These are phyloP conservation scores for Diplazon laetatorius DNA, from an alignment of 2,888 invertebrate genomes.

Conservation along the genomic window DNA sequence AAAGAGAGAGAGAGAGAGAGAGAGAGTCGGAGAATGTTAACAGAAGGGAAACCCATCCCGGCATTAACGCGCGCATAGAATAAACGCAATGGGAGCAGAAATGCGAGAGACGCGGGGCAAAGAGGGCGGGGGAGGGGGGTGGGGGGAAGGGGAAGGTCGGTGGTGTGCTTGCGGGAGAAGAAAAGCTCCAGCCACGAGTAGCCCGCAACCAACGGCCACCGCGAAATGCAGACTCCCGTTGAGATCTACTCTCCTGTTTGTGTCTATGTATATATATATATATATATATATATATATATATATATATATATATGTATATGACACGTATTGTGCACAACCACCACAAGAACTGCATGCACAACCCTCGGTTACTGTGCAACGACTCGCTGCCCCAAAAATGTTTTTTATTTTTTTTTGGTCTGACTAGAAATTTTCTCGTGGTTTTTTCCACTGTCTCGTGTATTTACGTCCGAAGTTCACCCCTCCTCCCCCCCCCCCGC, in stretches of 20 bases:
- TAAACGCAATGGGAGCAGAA: slow-evolving; percentile 33
- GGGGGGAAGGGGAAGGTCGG: no score
- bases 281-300: no score
- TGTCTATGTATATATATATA: no score
- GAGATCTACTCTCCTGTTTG: slow-evolving; percentile 55
- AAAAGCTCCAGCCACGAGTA: slow-evolving; percentile 44
- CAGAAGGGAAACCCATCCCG: slow-evolving; percentile 24
- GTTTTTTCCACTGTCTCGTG: no score
- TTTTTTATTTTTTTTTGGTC: no score
- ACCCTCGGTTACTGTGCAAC: no score
- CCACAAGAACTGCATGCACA: slow-evolving; percentile 5
- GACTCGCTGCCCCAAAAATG: no score
- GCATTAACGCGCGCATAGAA: slow-evolving; percentile 53
- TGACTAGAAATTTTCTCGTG: no score
- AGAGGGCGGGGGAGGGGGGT: no score
- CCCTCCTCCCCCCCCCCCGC: neutral
- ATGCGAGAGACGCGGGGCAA: slow-evolving; percentile 7
- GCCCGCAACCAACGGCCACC: slow-evolving; percentile 10
- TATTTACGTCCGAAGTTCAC: slow-evolving; percentile 6
- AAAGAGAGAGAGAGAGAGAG: slow-evolving; percentile 17
- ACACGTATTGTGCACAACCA: slow-evolving; percentile 1
- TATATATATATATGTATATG: no score
- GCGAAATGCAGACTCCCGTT: slow-evolving; percentile 35
- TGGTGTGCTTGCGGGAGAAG: slow-evolving; percentile 53
- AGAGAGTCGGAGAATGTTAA: no score